Evolutionary conservation across 1,140 invertebrate species (phyloP), one percentile per base, ranked within the genome.

Genomic region (Hirudo medicinalis): DNA sequence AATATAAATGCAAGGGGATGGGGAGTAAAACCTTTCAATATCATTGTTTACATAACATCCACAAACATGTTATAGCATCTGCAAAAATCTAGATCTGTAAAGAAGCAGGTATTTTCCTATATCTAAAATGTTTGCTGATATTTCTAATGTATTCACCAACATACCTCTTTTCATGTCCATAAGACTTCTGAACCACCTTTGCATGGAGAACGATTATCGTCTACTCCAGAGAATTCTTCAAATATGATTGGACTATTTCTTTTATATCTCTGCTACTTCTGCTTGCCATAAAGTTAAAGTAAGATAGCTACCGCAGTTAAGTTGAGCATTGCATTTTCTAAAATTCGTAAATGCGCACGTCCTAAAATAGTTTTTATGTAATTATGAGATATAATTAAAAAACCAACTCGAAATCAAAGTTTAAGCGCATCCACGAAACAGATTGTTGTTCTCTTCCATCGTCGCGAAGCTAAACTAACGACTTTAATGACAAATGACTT

Each of bases 101-200:
- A 36, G 32, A 11, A 5, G 11, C 13, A 13, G 11, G 13, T 8
- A 63, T 20, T 63, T 63, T 15, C 19, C 2, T 13, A 11, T n/a
- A 15, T 63, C 22, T 63, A 11, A 63, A 32, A 63, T 63, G 22
- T 22, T 13, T n/a, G 20, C 29, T 6, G n/a, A 25, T 5, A n/a
- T n/a, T 36, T 36, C 32, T 69, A 19, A 32, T 32, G 63, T 32
- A 71, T 8, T 36, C 19, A 25, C 29, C 25, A 25, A 66, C 69
- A 22, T 22, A 86, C 84, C 96, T 86, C 83, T 99, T 99, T 80
- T 99, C 97, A 83, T 98, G 99, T 67, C 97, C 97, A 82, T 99
- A 99, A 0, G 95, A 99, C 79, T 99, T 99, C 82, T 99, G 97
- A n/a, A 97, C 96, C 43, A 87, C 86, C 86, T 99, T 99, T 8